A percentile compares a stretch with the other conserved stretches of the same genome.
phyloP scores from a whole-genome alignment of 2,888 invertebrate species.

The Coenonympha arcania region DNA sequence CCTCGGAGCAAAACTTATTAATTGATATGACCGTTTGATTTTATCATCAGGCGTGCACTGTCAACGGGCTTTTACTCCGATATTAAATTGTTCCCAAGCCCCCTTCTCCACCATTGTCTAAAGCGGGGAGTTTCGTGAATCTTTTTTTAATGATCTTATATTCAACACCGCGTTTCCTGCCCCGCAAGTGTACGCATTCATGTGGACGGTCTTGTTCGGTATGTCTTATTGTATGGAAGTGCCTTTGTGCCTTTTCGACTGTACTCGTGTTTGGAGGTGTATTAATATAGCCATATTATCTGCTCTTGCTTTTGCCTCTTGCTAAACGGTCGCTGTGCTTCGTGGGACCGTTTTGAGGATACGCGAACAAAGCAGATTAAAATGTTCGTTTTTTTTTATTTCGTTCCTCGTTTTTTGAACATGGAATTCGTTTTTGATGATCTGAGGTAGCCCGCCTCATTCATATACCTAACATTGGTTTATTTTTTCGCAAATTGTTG shows the following conservation, averaged over 20 bases:
- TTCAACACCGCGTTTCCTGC: constrained; percentile 72
- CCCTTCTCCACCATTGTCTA: constrained; percentile 44
- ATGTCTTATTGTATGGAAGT: constrained; percentile 52
- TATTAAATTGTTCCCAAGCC: constrained; percentile 41
- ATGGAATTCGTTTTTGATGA: neutral
- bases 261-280: constrained; percentile 52
- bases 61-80: constrained; percentile 32
- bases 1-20: neutral
- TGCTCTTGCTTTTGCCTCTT: constrained; percentile 35
- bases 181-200: constrained; percentile 60
- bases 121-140: constrained; percentile 43
- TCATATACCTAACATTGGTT: no score
- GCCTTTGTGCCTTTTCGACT: constrained; percentile 73
- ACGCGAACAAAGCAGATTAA: constrained; percentile 24
- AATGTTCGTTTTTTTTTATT: constrained; percentile 6
- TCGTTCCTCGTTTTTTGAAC: neutral
- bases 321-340: constrained; percentile 37
- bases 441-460: no score
- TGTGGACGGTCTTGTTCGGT: constrained; percentile 44
- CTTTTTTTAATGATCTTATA: constrained; percentile 46
- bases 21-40: constrained; percentile 14
- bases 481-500: no score
- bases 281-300: constrained; percentile 59
- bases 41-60: constrained; percentile 14
- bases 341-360: constrained; percentile 47